Evolutionary conservation across 2,113 vertebrate genomes (phyloP).

Genomic region (human (Homo sapiens)): GRCh38 chr1:175328501-175329000

Average conservation of each 20-base stretch:
- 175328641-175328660: background rate
- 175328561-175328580: background rate
- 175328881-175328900: background rate
- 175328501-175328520: background rate
- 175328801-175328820: background rate
- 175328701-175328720: background rate
- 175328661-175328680: background rate
- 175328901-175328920: background rate
- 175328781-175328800: accelerated
- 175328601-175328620: background rate
- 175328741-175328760: background rate
- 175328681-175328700: background rate
- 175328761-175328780: background rate
- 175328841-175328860: background rate
- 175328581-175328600: background rate
- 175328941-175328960: constrained; percentile 28
- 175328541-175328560: background rate
- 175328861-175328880: background rate
- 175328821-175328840: background rate
- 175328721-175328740: accelerated
- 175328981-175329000: constrained; percentile 22
- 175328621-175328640: background rate
- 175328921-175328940: constrained; percentile 12
- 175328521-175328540: background rate
- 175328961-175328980: background rate